Evolutionary conservation across 1,140 invertebrate species (phyloP), one percentile per base, ranked within the genome.

Genomic region (Lanistes nyassanus): DNA sequence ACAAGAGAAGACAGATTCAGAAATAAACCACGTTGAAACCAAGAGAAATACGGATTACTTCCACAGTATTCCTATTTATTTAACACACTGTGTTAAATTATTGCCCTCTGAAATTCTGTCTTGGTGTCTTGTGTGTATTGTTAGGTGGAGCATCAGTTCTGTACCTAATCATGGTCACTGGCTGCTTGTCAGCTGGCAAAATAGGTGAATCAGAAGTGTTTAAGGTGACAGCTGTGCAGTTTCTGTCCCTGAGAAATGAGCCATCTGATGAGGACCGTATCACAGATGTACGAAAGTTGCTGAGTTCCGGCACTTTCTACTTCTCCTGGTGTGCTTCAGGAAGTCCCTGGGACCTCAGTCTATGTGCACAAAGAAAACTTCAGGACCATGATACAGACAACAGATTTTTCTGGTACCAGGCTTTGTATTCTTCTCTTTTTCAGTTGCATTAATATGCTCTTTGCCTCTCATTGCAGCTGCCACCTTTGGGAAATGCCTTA

Each of bases 221-320:
- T 88, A 92, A 96, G 79, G 95, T 99, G 58, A 98, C 96, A 0
- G 95, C 97, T 86, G 96, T 96, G 0, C 92, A 94, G 82, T 96
- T 98, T 87, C 90, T 98, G 3, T 95, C 97, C 5, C 89, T 98
- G 64, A 93, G 94, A 85, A 94, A 95, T 86, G 80, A 81, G 23
- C 92, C 93, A 74, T 92, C 92, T 82, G 92, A 95, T 85, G 94
- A 96, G 81, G 95, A 96, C 79, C 91, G 94, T 86, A 93, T 97
- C 81, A 90, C 92, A 76, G 93, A 97, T 87, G 92, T 96, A 21
- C 90, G 94, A 74, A 98, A 97, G 90, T 90, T 99, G 47, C 90
- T 99, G 4, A 98, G 97, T 88, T 98, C 97, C 34, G 97, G 97
- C 19, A 98, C 97, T 26, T 98, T 98, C 89, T 99, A 98, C 86